These are phyloP conservation scores for Aphidius ervi DNA, from an alignment of 1,140 invertebrate species.

Conservation along the genomic window DNA sequence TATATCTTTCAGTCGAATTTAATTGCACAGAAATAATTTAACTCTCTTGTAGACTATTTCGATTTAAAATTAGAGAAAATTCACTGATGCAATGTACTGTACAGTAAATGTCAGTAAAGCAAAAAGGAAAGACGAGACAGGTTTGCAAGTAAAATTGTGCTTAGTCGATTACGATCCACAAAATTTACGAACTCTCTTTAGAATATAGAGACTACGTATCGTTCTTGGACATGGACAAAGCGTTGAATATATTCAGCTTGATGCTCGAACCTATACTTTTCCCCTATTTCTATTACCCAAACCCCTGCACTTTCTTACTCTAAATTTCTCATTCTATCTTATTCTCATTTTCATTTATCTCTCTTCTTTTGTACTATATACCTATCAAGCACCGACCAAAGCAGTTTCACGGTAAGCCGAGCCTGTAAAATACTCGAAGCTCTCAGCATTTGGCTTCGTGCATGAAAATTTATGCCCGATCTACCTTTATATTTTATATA, in stretches of 20 bases:
- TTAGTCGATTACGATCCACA: conserved; percentile 18
- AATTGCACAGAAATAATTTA: conserved; percentile 22
- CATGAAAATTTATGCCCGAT: conserved; percentile 21
- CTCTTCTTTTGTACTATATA: too few species aligned
- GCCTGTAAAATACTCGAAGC: conserved; percentile 22
- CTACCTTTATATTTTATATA: neutral
- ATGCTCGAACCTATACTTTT: neutral
- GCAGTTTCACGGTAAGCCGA: conserved; percentile 16
- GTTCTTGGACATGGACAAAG: conserved; percentile 22
- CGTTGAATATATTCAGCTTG: conserved; percentile 13
- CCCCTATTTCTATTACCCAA: neutral
- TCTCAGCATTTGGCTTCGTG: conserved; percentile 19
- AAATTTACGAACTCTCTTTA: conserved; percentile 23
- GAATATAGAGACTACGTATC: conserved; percentile 20
- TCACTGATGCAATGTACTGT: too few species aligned
- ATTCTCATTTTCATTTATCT: neutral
- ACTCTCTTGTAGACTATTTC: neutral
- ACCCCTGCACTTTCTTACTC: neutral
- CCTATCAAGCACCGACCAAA: neutral
- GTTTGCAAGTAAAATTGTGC: conserved; percentile 6
- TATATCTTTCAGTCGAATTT: conserved; percentile 16
- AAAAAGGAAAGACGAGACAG: neutral
- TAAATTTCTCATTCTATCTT: neutral
- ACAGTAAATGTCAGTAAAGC: too few species aligned
- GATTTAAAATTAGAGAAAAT: too few species aligned